These are phyloP conservation scores for Melinopterus prodromus DNA, from an alignment of 2,888 invertebrate species.

Conservation along the genomic window DNA sequence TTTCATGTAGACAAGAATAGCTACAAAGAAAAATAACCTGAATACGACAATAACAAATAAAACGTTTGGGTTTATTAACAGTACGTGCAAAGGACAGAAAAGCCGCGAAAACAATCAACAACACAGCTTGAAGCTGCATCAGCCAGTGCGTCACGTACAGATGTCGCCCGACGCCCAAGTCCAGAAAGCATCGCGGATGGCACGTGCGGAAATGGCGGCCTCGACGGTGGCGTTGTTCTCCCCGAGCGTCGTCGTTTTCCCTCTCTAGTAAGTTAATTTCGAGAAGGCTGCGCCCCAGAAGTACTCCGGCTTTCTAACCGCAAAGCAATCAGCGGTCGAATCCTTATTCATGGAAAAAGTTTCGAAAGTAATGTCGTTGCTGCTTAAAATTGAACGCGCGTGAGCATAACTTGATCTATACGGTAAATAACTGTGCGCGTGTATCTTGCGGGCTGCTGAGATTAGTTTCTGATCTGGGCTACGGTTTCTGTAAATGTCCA, in stretches of 20 bases:
- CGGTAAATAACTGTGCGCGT: no score
- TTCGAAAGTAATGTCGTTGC: background rate
- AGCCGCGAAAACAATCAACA: background rate
- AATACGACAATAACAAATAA: background rate
- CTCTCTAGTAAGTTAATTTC: background rate
- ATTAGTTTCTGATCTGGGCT: no score
- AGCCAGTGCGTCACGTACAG: background rate
- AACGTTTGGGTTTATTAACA: background rate
- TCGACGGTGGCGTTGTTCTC: background rate
- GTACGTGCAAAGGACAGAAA: background rate
- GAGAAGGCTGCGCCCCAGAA: background rate
- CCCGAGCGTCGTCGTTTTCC: background rate
- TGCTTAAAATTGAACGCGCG: background rate
- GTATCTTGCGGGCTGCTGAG: no score
- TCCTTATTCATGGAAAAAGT: conserved; percentile 4
- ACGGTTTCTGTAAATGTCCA: no score
- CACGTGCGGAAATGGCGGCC: background rate
- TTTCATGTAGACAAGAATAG: no score
- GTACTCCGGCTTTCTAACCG: background rate
- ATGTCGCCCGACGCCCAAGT: background rate
- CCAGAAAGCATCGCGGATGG: background rate
- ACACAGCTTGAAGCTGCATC: background rate
- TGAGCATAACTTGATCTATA: background rate
- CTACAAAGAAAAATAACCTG: background rate
- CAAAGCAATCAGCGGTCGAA: background rate